Percentiles rank a stretch among this genome's conserved stretches.
Evolutionary conservation across 2,797 vertebrate species (phyloP).

Genomic region (Picus viridis): DNA sequence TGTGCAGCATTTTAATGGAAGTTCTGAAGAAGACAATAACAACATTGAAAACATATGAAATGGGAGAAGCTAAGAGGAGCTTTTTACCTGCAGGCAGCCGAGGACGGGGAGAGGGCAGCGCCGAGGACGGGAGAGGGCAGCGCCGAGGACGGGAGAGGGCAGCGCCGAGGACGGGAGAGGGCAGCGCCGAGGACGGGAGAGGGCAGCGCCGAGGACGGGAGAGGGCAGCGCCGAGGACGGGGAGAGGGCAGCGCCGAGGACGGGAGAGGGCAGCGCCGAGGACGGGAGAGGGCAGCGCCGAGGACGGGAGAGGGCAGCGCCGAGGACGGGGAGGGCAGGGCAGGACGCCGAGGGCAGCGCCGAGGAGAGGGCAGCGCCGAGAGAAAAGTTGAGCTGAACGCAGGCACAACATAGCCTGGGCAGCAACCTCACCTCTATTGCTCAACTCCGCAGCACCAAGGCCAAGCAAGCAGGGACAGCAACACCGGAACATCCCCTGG

Average conservation of each 20-base stretch:
- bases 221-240: background rate
- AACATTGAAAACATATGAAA: background rate
- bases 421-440: background rate
- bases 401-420: background rate
- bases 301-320: no score
- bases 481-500: accelerated
- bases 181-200: no score
- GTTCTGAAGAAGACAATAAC: background rate
- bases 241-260: no score
- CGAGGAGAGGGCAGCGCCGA: no score
- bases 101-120: no score
- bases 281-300: no score
- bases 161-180: no score
- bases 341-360: no score
- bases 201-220: no score
- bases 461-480: background rate
- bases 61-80: accelerated
- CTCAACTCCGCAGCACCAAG: background rate
- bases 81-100: background rate
- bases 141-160: no score
- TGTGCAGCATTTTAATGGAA: background rate
- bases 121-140: background rate
- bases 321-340: no score
- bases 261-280: background rate
- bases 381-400: accelerated